A percentile compares a stretch with the other conserved stretches of the same genome.
Conservation (phyloP, 2,797 vertebrate species). For the Anolis apletophallus region DNA sequence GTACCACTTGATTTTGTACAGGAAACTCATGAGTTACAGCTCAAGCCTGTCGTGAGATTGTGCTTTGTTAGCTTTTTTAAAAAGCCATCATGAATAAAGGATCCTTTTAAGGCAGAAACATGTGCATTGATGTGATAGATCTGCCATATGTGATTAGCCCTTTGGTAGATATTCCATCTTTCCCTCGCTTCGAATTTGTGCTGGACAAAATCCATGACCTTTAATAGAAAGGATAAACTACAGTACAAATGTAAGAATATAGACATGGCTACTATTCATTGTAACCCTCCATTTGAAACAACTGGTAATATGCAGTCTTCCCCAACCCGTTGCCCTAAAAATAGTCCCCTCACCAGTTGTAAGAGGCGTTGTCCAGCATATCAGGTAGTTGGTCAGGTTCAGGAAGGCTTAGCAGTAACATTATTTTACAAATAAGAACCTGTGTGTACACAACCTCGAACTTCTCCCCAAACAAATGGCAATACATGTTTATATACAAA, state of each 20-base stretch:
- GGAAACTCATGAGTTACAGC: slow-evolving; percentile 70
- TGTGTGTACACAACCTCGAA: slow-evolving; percentile 32
- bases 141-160: slow-evolving; percentile 64
- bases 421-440: slow-evolving; percentile 48
- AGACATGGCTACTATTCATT: slow-evolving; percentile 35
- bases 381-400: background rate
- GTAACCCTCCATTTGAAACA: slow-evolving; percentile 58
- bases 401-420: slow-evolving; percentile 12
- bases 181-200: slow-evolving; percentile 3
- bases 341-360: no score
- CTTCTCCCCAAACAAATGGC: slow-evolving; percentile 13
- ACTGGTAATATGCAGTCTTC: slow-evolving; percentile 16
- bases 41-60: slow-evolving; percentile 60
- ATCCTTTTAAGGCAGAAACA: slow-evolving; percentile 75
- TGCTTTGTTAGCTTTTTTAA: slow-evolving; percentile 75
- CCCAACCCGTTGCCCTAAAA: background rate
- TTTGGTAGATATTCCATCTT: slow-evolving; percentile 49
- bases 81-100: slow-evolving; percentile 73
- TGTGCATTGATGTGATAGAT: slow-evolving; percentile 43
- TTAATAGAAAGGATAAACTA: slow-evolving; percentile 37
- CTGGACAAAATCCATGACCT: slow-evolving; percentile 44
- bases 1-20: slow-evolving; percentile 81
- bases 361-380: background rate
- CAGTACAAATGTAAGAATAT: slow-evolving; percentile 48
- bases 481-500: slow-evolving; percentile 52